Conservation (phyloP, 2,797 vertebrate species). For the Nyctalus aviator region DNA sequence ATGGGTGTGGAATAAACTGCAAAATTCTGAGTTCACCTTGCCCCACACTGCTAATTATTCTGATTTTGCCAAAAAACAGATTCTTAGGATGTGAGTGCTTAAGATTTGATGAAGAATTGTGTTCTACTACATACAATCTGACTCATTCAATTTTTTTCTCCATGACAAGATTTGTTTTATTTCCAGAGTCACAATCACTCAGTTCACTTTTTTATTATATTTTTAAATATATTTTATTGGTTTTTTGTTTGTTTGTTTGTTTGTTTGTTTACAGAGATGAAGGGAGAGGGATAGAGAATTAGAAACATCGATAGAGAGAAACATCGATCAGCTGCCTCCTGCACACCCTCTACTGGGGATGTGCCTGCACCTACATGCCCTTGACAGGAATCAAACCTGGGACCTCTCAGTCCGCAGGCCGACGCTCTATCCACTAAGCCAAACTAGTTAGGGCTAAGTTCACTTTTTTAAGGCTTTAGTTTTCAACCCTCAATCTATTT, state of each 20-base stretch:
- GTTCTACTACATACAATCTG: neutral
- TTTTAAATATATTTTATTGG: too few relatives aligned
- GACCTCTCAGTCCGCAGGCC: too few relatives aligned
- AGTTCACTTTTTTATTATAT: neutral
- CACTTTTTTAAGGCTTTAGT: neutral
- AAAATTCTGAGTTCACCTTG: neutral
- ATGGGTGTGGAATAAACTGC: neutral
- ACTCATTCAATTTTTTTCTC: neutral
- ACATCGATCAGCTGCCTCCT: too few relatives aligned
- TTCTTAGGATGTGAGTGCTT: neutral
- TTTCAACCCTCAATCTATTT: constrained; percentile 20
- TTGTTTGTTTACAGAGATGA: too few relatives aligned
- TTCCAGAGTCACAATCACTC: neutral
- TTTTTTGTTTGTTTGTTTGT: neutral
- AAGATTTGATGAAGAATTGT: neutral
- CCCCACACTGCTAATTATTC: neutral
- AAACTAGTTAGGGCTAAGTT: neutral
- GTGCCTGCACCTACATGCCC: too few relatives aligned
- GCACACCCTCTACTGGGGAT: too few relatives aligned
- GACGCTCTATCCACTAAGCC: too few relatives aligned
- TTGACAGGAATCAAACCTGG: too few relatives aligned
- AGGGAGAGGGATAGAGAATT: too few relatives aligned
- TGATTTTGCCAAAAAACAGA: neutral
- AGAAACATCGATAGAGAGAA: too few relatives aligned
- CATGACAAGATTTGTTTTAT: neutral